phyloP scores from a whole-genome alignment of 2,797 vertebrate species.

The Garrulus glandarius region DNA sequence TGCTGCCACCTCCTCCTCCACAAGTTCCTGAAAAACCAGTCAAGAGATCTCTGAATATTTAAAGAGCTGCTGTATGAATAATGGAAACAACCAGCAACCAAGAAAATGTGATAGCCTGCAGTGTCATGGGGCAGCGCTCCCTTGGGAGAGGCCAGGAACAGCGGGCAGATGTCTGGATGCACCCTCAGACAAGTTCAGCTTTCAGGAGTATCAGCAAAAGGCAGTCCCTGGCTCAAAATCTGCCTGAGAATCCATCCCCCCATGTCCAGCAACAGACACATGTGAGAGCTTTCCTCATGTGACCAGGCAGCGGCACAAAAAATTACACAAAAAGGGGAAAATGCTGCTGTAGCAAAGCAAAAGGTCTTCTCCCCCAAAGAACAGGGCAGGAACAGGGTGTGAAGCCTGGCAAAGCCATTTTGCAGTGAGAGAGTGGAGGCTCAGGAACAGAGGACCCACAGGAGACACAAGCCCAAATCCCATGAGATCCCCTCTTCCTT shows the following conservation, averaged over 20 bases:
- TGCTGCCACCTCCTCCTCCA: neutral
- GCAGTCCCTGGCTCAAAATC: neutral
- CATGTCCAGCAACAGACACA: fast-evolving
- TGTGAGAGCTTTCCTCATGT: neutral
- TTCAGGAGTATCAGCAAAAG: neutral
- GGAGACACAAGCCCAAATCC: neutral
- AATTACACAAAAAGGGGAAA: neutral
- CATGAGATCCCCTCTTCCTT: neutral
- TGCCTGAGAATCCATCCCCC: neutral
- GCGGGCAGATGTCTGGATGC: neutral
- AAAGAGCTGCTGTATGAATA: neutral
- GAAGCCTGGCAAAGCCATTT: neutral
- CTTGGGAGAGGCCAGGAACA: neutral
- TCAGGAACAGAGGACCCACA: neutral
- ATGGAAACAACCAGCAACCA: neutral
- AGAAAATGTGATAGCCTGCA: neutral
- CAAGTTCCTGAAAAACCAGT: neutral
- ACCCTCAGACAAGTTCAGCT: neutral
- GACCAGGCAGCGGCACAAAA: neutral
- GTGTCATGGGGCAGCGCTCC: fast-evolving
- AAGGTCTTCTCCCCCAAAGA: fast-evolving
- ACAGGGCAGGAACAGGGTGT: neutral
- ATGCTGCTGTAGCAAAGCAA: fast-evolving
- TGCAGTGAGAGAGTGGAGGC: neutral
- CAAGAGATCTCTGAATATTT: neutral